phyloP scores from a whole-genome alignment of 1,140 invertebrate species.

The Anastatus disparis region DNA sequence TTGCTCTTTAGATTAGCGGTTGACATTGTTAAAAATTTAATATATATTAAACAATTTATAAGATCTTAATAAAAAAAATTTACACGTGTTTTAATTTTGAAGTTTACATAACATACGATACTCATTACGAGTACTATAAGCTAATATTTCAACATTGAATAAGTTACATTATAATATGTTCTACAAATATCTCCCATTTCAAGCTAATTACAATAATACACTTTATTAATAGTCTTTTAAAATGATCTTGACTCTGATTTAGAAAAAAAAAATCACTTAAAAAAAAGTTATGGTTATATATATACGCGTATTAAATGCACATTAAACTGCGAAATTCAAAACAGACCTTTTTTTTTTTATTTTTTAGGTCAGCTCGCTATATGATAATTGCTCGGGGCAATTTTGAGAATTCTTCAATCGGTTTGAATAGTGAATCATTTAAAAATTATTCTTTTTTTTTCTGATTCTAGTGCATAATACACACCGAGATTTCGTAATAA shows the following conservation, averaged over 20 bases:
- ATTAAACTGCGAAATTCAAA: slow-evolving; percentile 10
- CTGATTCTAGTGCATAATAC: slow-evolving; percentile 4
- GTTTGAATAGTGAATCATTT: slow-evolving; percentile 23
- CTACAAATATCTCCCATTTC: no score
- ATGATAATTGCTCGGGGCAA: slow-evolving; percentile 10
- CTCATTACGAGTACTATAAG: no score
- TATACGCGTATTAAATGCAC: no score
- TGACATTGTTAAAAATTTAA: no score
- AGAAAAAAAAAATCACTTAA: background rate
- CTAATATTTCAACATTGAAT: no score
- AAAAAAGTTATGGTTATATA: background rate
- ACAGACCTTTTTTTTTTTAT: slow-evolving; percentile 19
- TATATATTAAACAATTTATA: no score
- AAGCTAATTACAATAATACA: no score
- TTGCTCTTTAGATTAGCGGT: no score
- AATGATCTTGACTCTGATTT: background rate
- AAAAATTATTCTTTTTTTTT: slow-evolving; percentile 17
- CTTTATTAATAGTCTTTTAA: background rate
- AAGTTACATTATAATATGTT: no score
- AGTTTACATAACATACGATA: no score
- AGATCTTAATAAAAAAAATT: no score
- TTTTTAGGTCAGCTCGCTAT: slow-evolving; percentile 27
- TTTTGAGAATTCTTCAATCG: slow-evolving; percentile 3
- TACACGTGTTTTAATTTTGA: no score
- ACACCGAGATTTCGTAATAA: background rate